A percentile compares a stretch with the other conserved stretches of the same genome.
These are phyloP conservation scores for Maniola jurtina DNA, from an alignment of 1,140 invertebrate species.

Conservation along the genomic window DNA sequence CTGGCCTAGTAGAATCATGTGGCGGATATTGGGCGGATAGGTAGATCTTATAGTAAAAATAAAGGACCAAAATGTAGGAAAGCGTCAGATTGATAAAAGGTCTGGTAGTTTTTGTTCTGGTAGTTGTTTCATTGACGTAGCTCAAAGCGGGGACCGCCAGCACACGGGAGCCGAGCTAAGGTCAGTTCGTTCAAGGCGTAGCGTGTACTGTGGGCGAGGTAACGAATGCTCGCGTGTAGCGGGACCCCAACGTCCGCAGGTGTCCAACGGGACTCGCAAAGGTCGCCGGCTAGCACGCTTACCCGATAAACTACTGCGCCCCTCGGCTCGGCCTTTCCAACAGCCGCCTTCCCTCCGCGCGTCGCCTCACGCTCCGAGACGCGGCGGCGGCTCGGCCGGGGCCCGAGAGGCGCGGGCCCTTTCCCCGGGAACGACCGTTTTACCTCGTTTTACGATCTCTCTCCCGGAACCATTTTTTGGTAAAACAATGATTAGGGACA, in stretches of 20 bases:
- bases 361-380: neutral
- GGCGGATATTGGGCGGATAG: too few species aligned
- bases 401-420: neutral
- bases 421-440: too few species aligned
- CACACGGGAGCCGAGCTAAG: neutral
- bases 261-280: slow-evolving; percentile 63
- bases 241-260: slow-evolving; percentile 62
- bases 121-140: too few species aligned
- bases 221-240: slow-evolving; percentile 45
- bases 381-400: neutral
- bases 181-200: neutral
- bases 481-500: slow-evolving; percentile 1
- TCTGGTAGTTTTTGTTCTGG: too few species aligned
- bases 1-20: too few species aligned
- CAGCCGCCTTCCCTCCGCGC: neutral
- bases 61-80: too few species aligned
- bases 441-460: neutral
- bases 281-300: slow-evolving; percentile 49
- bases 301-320: slow-evolving; percentile 38
- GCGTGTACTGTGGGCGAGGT: slow-evolving; percentile 19
- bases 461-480: neutral
- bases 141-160: neutral
- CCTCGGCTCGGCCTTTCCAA: slow-evolving; percentile 1
- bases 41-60: too few species aligned
- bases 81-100: too few species aligned